Base-by-base conservation (phyloP, 2,113 vertebrate species). In the Picathartes gymnocephalus region DNA sequence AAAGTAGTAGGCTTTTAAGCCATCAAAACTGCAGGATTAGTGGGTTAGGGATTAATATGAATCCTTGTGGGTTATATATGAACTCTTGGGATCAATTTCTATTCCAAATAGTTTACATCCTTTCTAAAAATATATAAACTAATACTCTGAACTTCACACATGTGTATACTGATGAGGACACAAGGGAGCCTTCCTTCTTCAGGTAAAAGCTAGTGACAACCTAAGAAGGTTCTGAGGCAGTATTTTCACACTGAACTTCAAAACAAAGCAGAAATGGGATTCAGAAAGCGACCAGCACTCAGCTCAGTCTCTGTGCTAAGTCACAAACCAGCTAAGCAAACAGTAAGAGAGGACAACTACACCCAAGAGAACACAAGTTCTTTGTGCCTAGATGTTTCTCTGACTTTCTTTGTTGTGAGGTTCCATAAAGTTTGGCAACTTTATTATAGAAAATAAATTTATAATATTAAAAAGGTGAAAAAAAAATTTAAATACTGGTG, bases 61-160 rank as follows among this genome's bases (percentile, higher is more conserved):
- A 93, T 93, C 83, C 89, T 79, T 56, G 30, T 14, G 35, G 53
- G 66, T 86, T 87, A 65, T 74, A 45, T 42, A 37, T 0, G 2
- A 90, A 61, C 95, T 92, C 88, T 71, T 37, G 82, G 81, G 92
- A 96, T 56, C 39, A 51, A 93, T 93, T 93, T 91, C 68, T 93
- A 92, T 73, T 90, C 47, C 81, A 90, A 95, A 89, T 73, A 95
- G 45, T 94, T 94, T 88, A 81, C 44, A 83, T 83, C 39, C 30
- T 90, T 93, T 92, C 83, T 95, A 90, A 93, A 96, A 94, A 86
- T 88, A 92, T 70, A 90, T 88, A 86, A 96, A 90, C 47, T 88
- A 86, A 86, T 86, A 93, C 68, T 62, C 42, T 88, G 83, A 93
- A 90, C 71, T 86, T 95, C 79, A 77, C 70, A 79, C 31, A 23